These are phyloP conservation scores for Anthoptus insignis DNA, from an alignment of 2,888 invertebrate genomes.

Conservation along the genomic window DNA sequence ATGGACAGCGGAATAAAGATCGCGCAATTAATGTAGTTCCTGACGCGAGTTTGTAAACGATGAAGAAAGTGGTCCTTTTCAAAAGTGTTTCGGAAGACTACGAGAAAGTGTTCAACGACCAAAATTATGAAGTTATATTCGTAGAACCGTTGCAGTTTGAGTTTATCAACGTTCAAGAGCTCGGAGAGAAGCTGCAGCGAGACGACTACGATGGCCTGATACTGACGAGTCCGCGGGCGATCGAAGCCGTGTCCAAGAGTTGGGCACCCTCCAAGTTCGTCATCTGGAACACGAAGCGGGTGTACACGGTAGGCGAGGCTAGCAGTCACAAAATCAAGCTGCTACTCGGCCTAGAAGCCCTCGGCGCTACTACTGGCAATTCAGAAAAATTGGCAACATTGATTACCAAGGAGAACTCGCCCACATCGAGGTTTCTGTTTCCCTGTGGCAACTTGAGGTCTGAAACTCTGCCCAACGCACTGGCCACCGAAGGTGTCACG, in stretches of 20 bases:
- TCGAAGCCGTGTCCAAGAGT: conserved; percentile 70
- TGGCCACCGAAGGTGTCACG: conserved; percentile 58
- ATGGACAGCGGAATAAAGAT: conserved; percentile 50
- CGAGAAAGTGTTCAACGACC: conserved; percentile 63
- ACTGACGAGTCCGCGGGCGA: conserved; percentile 74
- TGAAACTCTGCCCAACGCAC: conserved; percentile 65
- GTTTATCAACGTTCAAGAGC: conserved; percentile 56
- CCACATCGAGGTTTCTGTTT: conserved; percentile 67
- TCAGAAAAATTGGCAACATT: conserved; percentile 70
- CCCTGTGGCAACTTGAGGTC: conserved; percentile 76
- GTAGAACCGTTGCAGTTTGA: conserved; percentile 77
- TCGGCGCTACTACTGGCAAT: conserved; percentile 67
- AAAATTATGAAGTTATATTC: conserved; percentile 67
- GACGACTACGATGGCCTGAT: conserved; percentile 66
- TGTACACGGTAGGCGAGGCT: conserved; percentile 74
- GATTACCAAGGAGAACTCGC: conserved; percentile 63
- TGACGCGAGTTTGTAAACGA: conserved; percentile 45
- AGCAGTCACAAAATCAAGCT: conserved; percentile 65
- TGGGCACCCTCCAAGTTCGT: conserved; percentile 74
- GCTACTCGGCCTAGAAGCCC: conserved; percentile 68
- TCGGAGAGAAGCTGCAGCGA: conserved; percentile 59
- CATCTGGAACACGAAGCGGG: conserved; percentile 65
- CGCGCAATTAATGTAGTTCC: conserved; percentile 40
- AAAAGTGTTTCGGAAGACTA: conserved; percentile 78
- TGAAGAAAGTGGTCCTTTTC: conserved; percentile 78